A percentile compares a stretch with the other conserved stretches of the same genome.
Evolutionary conservation across 2,888 invertebrate species (phyloP).

Genomic region (Pheosia tremula): DNA sequence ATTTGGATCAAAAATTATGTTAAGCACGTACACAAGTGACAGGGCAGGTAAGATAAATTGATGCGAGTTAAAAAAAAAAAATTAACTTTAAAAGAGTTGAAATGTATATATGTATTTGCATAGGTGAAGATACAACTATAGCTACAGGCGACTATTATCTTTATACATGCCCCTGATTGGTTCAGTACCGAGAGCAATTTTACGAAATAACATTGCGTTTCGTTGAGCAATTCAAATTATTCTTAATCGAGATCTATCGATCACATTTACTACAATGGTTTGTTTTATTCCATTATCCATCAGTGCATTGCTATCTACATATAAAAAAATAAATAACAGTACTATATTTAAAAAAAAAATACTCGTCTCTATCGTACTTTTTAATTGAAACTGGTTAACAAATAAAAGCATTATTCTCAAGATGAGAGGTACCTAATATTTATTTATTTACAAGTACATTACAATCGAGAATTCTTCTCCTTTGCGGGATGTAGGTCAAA

Average conservation of each 20-base stretch:
- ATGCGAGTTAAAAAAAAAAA: neutral
- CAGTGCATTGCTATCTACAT: no score
- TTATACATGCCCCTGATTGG: neutral
- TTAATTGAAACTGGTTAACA: neutral
- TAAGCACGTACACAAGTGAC: neutral
- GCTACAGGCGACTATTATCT: neutral
- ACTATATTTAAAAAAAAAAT: no score
- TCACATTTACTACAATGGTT: no score
- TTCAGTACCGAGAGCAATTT: neutral
- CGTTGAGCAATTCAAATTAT: neutral
- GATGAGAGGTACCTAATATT: neutral
- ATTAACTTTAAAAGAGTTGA: neutral
- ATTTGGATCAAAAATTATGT: slow-evolving; percentile 1
- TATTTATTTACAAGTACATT: slow-evolving; percentile 20
- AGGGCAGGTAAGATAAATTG: neutral
- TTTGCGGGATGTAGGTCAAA: slow-evolving; percentile 29
- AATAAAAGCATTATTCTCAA: neutral
- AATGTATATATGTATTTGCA: no score
- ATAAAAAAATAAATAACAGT: no score
- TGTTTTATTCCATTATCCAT: no score
- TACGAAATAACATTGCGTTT: neutral
- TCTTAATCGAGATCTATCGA: neutral
- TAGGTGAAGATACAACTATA: no score
- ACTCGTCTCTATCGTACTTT: no score
- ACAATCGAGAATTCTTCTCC: slow-evolving; percentile 20